A percentile compares a stretch with the other conserved stretches of the same genome.
Evolutionary conservation across 2,113 vertebrate species (phyloP).

Genomic region (Ranitomeya variabilis): DNA sequence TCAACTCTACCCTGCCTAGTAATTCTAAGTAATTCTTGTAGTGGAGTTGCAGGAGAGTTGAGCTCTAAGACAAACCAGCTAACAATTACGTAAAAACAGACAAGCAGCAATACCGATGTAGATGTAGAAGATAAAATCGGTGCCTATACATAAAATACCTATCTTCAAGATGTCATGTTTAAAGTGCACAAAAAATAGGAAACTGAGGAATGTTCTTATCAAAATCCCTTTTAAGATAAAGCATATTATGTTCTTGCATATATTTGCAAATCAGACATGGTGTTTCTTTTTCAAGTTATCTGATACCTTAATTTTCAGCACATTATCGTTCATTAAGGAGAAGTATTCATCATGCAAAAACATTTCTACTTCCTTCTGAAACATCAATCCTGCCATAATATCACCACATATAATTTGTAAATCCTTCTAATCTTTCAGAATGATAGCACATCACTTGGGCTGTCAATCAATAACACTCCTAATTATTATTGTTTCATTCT

Average conservation of each 20-base stretch:
- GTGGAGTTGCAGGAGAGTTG: too few species aligned
- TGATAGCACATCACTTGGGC: constrained; percentile 56
- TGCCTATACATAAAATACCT: too few species aligned
- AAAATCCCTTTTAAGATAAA: not conserved
- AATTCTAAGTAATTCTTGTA: too few species aligned
- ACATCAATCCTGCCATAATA: constrained; percentile 57
- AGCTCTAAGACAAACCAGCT: too few species aligned
- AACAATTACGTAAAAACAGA: too few species aligned
- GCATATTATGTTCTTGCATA: constrained; percentile 2
- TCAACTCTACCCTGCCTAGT: too few species aligned
- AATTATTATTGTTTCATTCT: constrained; percentile 61
- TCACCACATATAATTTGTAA: constrained; percentile 62
- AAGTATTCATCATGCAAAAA: constrained; percentile 59
- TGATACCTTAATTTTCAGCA: constrained; percentile 57
- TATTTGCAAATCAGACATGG: constrained; percentile 15
- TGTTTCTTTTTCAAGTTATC: constrained; percentile 50
- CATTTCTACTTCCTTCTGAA: constrained; percentile 35
- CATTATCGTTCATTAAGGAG: constrained; percentile 64
- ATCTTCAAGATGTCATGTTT: not conserved
- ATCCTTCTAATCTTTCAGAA: constrained; percentile 59
- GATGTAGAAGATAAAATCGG: too few species aligned
- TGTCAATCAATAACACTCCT: constrained; percentile 60
- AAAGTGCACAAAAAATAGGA: not conserved
- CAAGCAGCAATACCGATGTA: too few species aligned
- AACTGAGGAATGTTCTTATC: not conserved